Conservation (phyloP, 2,888 invertebrate species). For the Diabrotica balteata region DNA sequence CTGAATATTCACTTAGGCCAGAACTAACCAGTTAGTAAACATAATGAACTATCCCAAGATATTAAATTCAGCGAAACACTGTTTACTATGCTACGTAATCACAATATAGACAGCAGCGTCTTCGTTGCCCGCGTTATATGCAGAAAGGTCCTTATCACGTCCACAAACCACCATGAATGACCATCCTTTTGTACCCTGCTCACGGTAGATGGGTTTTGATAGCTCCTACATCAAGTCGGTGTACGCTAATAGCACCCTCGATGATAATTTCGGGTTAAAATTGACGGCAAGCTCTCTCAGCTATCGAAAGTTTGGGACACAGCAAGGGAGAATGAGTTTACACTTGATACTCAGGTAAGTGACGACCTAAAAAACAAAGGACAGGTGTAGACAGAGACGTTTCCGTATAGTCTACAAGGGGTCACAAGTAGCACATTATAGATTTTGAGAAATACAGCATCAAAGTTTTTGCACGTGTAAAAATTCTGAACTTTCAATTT, state of each 20-base stretch:
- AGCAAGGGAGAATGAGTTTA: constrained; percentile 14
- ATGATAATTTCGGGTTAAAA: constrained; percentile 23
- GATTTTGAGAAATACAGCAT: too few relatives aligned
- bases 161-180: constrained; percentile 14
- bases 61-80: constrained; percentile 1
- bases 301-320: constrained; percentile 14
- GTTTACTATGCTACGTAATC: constrained; percentile 5
- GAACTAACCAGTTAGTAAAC: neutral
- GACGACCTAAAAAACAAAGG: constrained; percentile 14
- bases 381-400: neutral
- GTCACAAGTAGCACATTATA: too few relatives aligned
- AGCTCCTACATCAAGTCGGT: constrained; percentile 22
- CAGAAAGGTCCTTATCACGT: constrained; percentile 26
- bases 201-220: constrained; percentile 24
- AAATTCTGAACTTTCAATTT: too few relatives aligned
- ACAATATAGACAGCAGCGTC: constrained; percentile 15
- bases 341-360: constrained; percentile 10
- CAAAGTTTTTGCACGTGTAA: too few relatives aligned
- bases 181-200: constrained; percentile 19
- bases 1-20: too few relatives aligned
- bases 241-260: constrained; percentile 24
- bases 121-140: constrained; percentile 9
- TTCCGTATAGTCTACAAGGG: neutral
- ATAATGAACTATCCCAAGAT: constrained; percentile 4
- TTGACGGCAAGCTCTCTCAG: constrained; percentile 10